Percentiles rank a stretch among this genome's conserved stretches.
phyloP scores from a whole-genome alignment of 23 tunicate genomes.

The Phallusia fumigata region DNA sequence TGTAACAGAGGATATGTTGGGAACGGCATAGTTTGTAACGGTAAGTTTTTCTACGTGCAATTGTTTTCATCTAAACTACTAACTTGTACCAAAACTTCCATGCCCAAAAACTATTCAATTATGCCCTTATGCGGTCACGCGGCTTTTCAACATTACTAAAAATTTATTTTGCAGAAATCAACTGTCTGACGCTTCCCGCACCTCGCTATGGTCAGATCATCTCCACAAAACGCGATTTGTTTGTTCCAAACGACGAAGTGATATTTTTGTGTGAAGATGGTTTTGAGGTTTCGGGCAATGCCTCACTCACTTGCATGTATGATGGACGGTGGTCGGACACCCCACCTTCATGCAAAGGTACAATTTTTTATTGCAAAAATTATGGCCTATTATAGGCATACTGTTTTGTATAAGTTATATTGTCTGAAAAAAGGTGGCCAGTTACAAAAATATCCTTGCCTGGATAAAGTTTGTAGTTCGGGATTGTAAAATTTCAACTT shows the following conservation, averaged over 20 bases:
- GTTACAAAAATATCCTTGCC: too few relatives aligned
- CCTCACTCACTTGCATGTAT: neutral
- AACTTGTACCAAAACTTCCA: too few relatives aligned
- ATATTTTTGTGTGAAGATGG: neutral
- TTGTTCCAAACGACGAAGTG: constrained; percentile 1
- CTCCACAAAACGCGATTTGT: neutral
- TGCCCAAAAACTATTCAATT: too few relatives aligned
- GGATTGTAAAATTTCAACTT: too few relatives aligned
- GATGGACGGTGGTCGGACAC: neutral
- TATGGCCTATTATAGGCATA: too few relatives aligned
- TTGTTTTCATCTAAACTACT: neutral
- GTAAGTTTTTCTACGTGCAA: too few relatives aligned
- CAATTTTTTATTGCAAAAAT: too few relatives aligned
- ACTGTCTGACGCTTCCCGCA: neutral
- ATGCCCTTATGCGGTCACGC: too few relatives aligned
- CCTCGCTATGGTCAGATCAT: neutral
- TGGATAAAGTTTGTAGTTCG: too few relatives aligned
- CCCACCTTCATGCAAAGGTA: constrained; percentile 2
- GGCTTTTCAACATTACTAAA: too few relatives aligned
- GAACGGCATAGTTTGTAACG: constrained; percentile 19
- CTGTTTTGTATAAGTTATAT: too few relatives aligned
- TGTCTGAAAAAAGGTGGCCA: too few relatives aligned
- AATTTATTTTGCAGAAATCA: neutral
- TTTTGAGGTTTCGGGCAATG: neutral
- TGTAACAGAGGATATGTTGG: constrained; percentile 27